Evolutionary conservation across 2,888 invertebrate genomes (phyloP).

Genomic region (Patella depressa): DNA sequence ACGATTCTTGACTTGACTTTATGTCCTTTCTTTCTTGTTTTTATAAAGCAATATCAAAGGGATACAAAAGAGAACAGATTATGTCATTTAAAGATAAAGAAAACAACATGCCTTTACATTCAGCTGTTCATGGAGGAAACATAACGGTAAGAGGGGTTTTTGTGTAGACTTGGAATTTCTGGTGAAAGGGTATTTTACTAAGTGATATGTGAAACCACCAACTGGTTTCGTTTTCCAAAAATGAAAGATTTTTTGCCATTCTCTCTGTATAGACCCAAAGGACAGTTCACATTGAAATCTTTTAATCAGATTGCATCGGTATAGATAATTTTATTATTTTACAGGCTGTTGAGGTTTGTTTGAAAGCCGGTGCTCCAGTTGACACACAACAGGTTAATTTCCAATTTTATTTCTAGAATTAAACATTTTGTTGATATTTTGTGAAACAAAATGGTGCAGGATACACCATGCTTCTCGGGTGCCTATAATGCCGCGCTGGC

Average conservation of each 20-base stretch:
- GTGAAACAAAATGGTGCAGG: neutral
- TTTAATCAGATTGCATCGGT: no score
- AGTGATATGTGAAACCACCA: no score
- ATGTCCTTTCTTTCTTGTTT: neutral
- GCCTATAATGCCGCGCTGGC: no score
- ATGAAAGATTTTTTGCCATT: no score
- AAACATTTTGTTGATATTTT: neutral
- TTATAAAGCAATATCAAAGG: constrained; percentile 77
- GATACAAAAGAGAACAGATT: constrained; percentile 85
- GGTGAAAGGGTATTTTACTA: no score
- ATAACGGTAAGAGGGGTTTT: constrained; percentile 51
- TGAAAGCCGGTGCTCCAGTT: constrained; percentile 88
- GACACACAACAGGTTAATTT: constrained; percentile 81
- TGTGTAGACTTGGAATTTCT: no score
- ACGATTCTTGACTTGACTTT: no score
- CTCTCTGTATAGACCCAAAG: no score
- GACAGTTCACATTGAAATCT: no score
- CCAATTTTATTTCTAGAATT: neutral
- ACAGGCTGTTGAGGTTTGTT: constrained; percentile 87
- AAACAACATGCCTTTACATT: constrained; percentile 83
- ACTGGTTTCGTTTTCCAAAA: no score
- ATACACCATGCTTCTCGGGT: neutral
- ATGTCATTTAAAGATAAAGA: constrained; percentile 88
- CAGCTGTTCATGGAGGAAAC: constrained; percentile 70
- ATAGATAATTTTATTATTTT: constrained; percentile 64